phyloP scores from a whole-genome alignment of 2,888 invertebrate species.

The Rapana venosa region DNA sequence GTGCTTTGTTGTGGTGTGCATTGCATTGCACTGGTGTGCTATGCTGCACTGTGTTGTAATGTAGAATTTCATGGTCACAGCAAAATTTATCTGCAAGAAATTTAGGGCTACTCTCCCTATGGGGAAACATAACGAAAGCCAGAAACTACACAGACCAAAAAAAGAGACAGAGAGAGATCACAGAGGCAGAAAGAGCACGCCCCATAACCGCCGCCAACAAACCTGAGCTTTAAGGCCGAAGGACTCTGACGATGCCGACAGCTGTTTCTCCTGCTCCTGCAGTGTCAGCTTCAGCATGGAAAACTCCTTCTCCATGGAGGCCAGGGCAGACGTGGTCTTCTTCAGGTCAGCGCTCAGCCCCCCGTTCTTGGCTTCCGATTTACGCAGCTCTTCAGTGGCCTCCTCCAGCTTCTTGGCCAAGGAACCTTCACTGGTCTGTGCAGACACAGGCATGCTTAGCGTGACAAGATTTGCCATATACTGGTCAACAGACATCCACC shows the following conservation, averaged over 20 bases:
- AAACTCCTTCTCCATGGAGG: slow-evolving; percentile 81
- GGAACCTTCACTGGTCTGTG: slow-evolving; percentile 58
- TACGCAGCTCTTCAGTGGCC: slow-evolving; percentile 80
- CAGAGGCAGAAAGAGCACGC: too few species aligned
- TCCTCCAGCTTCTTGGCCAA: slow-evolving; percentile 76
- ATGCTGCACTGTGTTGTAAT: too few species aligned
- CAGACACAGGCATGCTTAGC: background rate
- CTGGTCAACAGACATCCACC: too few species aligned
- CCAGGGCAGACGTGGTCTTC: slow-evolving; percentile 75
- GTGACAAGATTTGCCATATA: background rate
- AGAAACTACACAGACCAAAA: too few species aligned
- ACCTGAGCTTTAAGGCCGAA: slow-evolving; percentile 81
- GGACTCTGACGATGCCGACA: slow-evolving; percentile 61
- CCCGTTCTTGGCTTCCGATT: slow-evolving; percentile 61
- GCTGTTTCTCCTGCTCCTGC: slow-evolving; percentile 68
- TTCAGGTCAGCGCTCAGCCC: slow-evolving; percentile 72
- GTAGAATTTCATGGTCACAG: too few species aligned
- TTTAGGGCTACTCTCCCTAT: too few species aligned
- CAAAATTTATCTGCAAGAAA: too few species aligned
- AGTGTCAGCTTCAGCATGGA: slow-evolving; percentile 81
- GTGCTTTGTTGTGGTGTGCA: too few species aligned
- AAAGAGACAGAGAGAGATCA: too few species aligned
- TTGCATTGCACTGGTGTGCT: too few species aligned
- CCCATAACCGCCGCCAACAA: slow-evolving; percentile 63
- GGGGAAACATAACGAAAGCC: too few species aligned